Percentiles rank a stretch among this genome's conserved stretches.
These are phyloP conservation scores for Emydura subglobosa DNA, from an alignment of 2,113 vertebrate species.

Conservation along the genomic window DNA sequence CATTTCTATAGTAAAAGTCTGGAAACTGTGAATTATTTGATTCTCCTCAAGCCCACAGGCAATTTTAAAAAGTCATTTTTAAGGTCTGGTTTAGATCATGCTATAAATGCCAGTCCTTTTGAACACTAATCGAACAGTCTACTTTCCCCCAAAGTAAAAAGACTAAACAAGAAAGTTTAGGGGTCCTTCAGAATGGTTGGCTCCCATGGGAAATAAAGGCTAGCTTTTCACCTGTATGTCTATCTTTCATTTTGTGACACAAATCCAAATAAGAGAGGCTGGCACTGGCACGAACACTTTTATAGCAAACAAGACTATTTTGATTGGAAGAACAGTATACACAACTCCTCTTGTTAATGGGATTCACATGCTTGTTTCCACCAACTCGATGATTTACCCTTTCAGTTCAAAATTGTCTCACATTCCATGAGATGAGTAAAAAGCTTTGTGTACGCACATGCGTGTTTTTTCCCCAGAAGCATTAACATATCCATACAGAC, in stretches of 20 bases:
- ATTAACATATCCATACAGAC: not conserved
- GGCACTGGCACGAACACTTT: not conserved
- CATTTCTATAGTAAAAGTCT: not conserved
- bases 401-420: not conserved
- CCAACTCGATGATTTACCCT: not conserved
- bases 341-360: not conserved
- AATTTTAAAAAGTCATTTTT: conserved; percentile 10
- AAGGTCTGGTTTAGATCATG: not conserved
- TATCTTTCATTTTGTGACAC: not conserved
- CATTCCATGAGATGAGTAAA: not conserved
- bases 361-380: not conserved
- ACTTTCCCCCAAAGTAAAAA: not conserved
- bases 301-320: not conserved
- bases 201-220: not conserved
- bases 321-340: not conserved
- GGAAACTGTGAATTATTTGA: not conserved
- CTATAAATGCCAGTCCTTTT: not conserved
- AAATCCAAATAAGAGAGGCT: not conserved
- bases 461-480: not conserved
- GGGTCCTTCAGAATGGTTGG: not conserved
- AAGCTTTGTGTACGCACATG: accelerated
- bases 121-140: not conserved
- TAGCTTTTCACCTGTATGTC: not conserved
- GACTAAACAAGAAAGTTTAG: not conserved
- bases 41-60: not conserved